A percentile compares a stretch with the other conserved stretches of the same genome.
Evolutionary conservation across 2,888 invertebrate species (phyloP).

Genomic region (Caenorhabditis sp.): DNA sequence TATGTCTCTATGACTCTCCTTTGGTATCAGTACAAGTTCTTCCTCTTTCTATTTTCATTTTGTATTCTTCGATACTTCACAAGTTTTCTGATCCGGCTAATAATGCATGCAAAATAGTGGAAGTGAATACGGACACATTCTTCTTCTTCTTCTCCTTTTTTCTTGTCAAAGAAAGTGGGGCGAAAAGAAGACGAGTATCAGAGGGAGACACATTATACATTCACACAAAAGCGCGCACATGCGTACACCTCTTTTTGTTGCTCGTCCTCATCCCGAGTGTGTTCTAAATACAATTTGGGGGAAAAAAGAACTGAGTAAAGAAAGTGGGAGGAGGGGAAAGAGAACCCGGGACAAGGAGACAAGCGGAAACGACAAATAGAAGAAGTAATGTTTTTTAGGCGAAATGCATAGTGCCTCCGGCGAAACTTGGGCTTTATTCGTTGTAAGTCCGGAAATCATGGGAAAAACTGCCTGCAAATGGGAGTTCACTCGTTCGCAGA

Average conservation of each 20-base stretch:
- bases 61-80: no score
- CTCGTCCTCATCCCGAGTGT: constrained; percentile 44
- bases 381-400: constrained; percentile 60
- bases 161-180: constrained; percentile 17
- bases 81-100: neutral
- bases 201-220: constrained; percentile 55
- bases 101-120: constrained; percentile 12
- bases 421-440: constrained; percentile 46
- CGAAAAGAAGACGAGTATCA: constrained; percentile 40
- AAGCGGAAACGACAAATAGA: constrained; percentile 58
- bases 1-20: no score
- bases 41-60: no score
- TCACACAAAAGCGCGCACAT: constrained; percentile 53
- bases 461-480: constrained; percentile 37
- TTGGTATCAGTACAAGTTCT: no score
- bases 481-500: constrained; percentile 33
- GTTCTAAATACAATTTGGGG: constrained; percentile 58
- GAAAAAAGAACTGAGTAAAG: constrained; percentile 8
- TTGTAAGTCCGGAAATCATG: constrained; percentile 54
- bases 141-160: no score
- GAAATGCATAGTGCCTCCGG: constrained; percentile 57
- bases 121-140: constrained; percentile 6
- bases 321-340: constrained; percentile 8
- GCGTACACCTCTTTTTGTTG: constrained; percentile 43
- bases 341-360: constrained; percentile 46